Evolutionary conservation across 2,113 vertebrate genomes (phyloP).

Genomic region (Melierax canorus): DNA sequence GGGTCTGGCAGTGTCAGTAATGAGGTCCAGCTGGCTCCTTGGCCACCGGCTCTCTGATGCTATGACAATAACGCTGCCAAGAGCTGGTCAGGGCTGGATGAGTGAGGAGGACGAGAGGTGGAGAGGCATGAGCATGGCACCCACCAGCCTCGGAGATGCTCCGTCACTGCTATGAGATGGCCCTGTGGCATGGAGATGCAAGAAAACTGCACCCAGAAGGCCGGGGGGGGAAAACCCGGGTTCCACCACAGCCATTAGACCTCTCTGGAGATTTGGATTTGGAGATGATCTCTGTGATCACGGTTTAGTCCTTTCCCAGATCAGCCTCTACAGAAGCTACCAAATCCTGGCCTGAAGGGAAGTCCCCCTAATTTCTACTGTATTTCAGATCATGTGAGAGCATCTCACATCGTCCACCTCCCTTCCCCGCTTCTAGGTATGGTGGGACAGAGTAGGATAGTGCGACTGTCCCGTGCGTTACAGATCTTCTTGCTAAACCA

Average conservation of each 20-base stretch:
- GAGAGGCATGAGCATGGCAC: not conserved
- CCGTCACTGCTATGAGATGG: not conserved
- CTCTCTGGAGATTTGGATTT: not conserved
- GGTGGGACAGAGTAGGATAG: not conserved
- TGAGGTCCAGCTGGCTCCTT: conserved; percentile 29
- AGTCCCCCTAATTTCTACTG: not conserved
- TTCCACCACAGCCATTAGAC: not conserved
- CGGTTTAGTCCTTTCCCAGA: not conserved
- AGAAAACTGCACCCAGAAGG: not conserved
- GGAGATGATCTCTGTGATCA: not conserved
- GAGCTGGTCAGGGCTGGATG: not conserved
- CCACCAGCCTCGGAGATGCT: not conserved
- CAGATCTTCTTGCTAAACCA: not conserved
- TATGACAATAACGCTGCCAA: not conserved
- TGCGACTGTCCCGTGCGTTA: not conserved
- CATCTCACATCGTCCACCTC: not conserved
- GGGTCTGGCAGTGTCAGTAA: not conserved
- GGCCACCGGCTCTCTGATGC: not conserved
- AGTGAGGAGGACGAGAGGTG: not conserved
- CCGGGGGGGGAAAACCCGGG: not conserved
- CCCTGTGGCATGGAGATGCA: not conserved
- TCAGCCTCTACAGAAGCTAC: not conserved
- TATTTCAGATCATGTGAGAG: not conserved
- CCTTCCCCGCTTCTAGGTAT: rapidly evolving
- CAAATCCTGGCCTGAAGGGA: not conserved